Evolutionary conservation across 1,140 invertebrate species (phyloP).

Genomic region (Steinernema khuongi): DNA sequence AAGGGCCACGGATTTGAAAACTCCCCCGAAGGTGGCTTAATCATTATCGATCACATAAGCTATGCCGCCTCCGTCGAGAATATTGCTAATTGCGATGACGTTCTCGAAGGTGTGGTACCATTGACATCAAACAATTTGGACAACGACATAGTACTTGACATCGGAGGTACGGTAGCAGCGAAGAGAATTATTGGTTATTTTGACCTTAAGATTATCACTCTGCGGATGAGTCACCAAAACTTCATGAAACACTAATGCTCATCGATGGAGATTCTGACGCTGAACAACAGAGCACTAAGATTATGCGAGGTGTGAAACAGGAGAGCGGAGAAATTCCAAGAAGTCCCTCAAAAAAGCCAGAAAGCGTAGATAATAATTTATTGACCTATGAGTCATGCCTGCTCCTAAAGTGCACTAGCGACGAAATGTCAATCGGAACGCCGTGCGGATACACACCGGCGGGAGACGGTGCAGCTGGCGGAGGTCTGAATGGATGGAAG

Average conservation of each 20-base stretch:
- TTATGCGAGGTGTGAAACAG: neutral
- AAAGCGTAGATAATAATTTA: neutral
- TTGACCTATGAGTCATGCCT: neutral
- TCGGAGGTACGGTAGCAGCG: neutral
- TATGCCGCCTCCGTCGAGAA: conserved; percentile 33
- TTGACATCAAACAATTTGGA: neutral
- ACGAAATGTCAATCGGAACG: neutral
- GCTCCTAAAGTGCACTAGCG: neutral
- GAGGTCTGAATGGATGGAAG: conserved; percentile 32
- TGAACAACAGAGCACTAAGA: neutral
- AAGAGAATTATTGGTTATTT: too few species aligned
- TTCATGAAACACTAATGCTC: neutral
- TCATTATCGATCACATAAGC: conserved; percentile 33
- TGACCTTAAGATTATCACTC: neutral
- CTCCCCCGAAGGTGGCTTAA: conserved; percentile 37
- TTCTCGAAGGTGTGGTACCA: neutral
- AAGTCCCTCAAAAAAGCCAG: neutral
- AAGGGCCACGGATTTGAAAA: conserved; percentile 39
- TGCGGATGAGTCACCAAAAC: neutral
- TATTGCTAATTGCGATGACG: conserved; percentile 30
- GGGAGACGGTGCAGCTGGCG: conserved; percentile 26
- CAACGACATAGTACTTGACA: neutral
- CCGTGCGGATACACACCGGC: conserved; percentile 25
- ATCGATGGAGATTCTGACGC: neutral
- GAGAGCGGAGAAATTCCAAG: neutral